phyloP scores from a whole-genome alignment of 2,888 invertebrate species.

The Mesochorus sp. region DNA sequence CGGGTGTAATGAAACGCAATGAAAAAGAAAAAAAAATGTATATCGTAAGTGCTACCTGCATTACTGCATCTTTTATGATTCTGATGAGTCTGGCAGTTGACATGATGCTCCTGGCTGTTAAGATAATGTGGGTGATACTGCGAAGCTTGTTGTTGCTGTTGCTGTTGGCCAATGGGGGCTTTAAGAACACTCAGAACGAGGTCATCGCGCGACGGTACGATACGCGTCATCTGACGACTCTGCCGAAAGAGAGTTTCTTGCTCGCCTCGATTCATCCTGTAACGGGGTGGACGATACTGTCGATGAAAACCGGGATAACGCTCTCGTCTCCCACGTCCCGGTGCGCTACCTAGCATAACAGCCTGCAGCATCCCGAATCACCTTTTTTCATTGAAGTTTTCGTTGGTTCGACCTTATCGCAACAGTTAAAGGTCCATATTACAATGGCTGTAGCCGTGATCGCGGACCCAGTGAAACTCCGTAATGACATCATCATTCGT shows the following conservation, averaged over 20 bases:
- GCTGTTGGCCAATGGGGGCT: conserved; percentile 82
- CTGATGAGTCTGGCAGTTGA: conserved; percentile 75
- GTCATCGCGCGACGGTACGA: conserved; percentile 82
- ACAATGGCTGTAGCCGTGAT: conserved; percentile 33
- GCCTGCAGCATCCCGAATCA: conserved; percentile 75
- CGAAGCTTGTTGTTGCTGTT: conserved; percentile 55
- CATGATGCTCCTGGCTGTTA: conserved; percentile 71
- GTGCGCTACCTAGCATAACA: conserved; percentile 76
- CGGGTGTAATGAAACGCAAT: background rate
- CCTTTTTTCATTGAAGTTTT: conserved; percentile 47
- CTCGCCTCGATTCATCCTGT: conserved; percentile 85
- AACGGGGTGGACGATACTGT: conserved; percentile 70
- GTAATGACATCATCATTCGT: conserved; percentile 40
- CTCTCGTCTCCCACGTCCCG: conserved; percentile 76
- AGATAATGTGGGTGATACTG: conserved; percentile 64
- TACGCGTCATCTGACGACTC: conserved; percentile 84
- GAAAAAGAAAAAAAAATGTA: background rate
- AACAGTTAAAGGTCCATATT: conserved; percentile 11
- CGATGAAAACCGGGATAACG: conserved; percentile 75
- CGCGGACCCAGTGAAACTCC: background rate
- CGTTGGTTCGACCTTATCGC: conserved; percentile 34
- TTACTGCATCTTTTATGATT: conserved; percentile 73
- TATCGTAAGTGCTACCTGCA: conserved; percentile 70
- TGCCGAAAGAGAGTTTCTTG: conserved; percentile 86
- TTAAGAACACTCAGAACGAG: conserved; percentile 85